These are phyloP conservation scores for Oceanodroma tethys DNA, from an alignment of 2,113 vertebrate species.

Conservation along the genomic window DNA sequence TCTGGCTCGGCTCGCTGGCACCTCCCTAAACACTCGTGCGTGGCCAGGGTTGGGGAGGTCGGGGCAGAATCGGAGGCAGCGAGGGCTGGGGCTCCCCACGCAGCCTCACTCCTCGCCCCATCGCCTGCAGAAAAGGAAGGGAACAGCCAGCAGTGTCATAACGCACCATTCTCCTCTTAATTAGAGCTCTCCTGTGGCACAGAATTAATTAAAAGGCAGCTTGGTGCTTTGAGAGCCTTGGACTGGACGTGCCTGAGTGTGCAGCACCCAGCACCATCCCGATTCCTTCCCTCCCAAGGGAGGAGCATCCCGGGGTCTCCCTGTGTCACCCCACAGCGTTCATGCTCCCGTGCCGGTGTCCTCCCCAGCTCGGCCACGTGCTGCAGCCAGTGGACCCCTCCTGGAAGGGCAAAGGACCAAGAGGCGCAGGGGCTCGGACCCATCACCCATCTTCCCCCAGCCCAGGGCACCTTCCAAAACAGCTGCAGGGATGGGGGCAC, in stretches of 20 bases:
- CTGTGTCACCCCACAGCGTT: accelerated
- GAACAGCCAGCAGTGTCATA: background rate
- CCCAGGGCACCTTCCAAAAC: background rate
- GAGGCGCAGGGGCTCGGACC: background rate
- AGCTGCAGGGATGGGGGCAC: background rate
- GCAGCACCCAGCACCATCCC: background rate
- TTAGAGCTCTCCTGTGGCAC: slow-evolving; percentile 11
- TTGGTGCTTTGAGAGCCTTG: background rate
- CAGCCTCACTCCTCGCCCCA: background rate
- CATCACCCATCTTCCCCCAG: background rate
- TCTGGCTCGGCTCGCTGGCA: accelerated
- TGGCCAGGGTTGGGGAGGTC: background rate
- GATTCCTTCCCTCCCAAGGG: background rate
- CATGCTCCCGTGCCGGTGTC: background rate
- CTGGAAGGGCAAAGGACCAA: accelerated
- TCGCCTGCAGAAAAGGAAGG: slow-evolving; percentile 26
- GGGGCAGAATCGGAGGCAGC: background rate
- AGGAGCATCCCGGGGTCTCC: background rate
- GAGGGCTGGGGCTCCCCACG: background rate
- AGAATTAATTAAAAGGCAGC: slow-evolving; percentile 43
- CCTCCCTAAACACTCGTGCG: accelerated
- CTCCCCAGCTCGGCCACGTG: accelerated
- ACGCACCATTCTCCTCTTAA: background rate
- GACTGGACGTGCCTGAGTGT: background rate
- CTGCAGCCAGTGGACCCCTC: background rate